Conservation (phyloP, 2,797 vertebrate species). For the Rhincodon typus region DNA sequence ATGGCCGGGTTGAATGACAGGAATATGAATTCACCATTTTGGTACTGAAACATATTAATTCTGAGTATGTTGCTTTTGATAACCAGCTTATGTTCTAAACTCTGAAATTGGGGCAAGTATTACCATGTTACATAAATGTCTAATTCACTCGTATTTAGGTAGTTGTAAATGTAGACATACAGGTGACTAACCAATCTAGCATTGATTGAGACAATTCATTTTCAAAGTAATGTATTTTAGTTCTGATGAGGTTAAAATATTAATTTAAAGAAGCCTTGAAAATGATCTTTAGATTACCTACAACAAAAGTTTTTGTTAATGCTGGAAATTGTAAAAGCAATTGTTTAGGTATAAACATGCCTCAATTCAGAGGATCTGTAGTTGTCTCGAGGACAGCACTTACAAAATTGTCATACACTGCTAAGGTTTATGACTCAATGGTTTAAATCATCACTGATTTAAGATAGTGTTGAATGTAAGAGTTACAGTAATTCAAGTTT, state of each 20-base stretch:
- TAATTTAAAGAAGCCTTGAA: background rate
- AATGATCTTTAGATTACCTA: background rate
- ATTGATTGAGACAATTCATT: background rate
- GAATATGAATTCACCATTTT: background rate
- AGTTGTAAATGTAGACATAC: background rate
- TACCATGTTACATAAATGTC: background rate
- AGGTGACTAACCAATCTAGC: background rate
- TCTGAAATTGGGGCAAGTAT: background rate
- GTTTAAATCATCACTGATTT: background rate
- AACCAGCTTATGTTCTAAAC: background rate
- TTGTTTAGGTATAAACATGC: background rate
- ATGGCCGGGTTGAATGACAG: background rate
- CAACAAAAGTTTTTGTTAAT: background rate
- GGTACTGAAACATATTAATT: background rate
- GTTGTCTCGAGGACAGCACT: background rate
- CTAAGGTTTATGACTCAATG: background rate
- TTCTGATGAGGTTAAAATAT: background rate
- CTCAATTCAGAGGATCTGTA: background rate
- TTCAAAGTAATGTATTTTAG: background rate
- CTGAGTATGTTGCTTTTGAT: background rate
- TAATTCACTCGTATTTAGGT: background rate
- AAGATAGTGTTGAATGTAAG: background rate
- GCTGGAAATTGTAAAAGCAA: background rate
- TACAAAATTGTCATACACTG: background rate
- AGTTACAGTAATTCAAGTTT: background rate